These are phyloP conservation scores for Mormyrus proboscirostris DNA, from an alignment of 2,797 vertebrate genomes.

Conservation along the genomic window DNA sequence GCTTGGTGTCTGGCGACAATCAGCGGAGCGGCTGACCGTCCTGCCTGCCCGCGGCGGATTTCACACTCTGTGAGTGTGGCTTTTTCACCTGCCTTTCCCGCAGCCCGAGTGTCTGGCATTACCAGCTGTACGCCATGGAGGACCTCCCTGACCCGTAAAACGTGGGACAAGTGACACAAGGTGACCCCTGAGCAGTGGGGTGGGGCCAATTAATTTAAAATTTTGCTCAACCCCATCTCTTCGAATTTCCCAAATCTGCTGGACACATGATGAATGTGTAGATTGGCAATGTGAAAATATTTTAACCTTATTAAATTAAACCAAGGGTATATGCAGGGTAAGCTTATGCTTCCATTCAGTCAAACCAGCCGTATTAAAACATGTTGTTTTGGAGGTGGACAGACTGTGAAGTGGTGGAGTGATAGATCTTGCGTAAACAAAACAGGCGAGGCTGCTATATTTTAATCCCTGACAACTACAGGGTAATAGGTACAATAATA, in stretches of 20 bases:
- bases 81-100: constrained; percentile 69
- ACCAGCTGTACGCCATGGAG: constrained; percentile 67
- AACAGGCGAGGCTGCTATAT: constrained; percentile 92
- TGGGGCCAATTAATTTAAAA: constrained; percentile 87
- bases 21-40: constrained; percentile 58
- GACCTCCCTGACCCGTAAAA: constrained; percentile 75
- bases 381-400: constrained; percentile 70
- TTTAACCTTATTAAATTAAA: constrained; percentile 97
- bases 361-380: constrained; percentile 92
- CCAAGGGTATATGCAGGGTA: constrained; percentile 94
- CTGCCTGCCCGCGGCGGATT: constrained; percentile 63
- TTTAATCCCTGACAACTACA: constrained; percentile 67
- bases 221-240: constrained; percentile 85
- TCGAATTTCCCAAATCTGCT: constrained; percentile 90
- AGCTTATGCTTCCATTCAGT: constrained; percentile 89
- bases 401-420: constrained; percentile 38
- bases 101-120: constrained; percentile 51
- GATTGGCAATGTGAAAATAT: constrained; percentile 88
- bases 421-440: constrained; percentile 70
- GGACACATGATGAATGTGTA: constrained; percentile 93
- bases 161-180: constrained; percentile 74
- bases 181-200: constrained; percentile 73
- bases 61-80: constrained; percentile 65
- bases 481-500: constrained; percentile 58
- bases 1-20: constrained; percentile 64